Evolutionary conservation across 1,140 invertebrate species (phyloP).

Genomic region (Contarinia nasturtii): DNA sequence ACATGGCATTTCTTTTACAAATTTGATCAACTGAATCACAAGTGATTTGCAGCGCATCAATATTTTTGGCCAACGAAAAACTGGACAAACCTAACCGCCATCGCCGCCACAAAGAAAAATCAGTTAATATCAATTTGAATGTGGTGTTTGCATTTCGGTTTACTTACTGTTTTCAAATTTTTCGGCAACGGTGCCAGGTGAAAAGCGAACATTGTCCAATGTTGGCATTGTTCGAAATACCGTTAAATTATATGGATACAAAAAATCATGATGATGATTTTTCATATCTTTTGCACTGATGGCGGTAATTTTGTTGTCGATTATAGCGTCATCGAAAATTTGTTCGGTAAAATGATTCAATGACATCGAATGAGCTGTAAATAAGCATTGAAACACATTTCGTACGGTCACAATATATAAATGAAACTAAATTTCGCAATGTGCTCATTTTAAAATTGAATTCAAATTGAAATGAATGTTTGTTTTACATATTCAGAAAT

Average conservation of each 20-base stretch:
- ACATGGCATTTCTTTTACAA: slow-evolving; percentile 57
- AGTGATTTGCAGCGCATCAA: slow-evolving; percentile 38
- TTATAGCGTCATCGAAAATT: too few species aligned
- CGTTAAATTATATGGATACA: slow-evolving; percentile 24
- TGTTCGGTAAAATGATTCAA: too few species aligned
- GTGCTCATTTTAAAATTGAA: not conserved
- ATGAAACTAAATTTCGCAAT: not conserved
- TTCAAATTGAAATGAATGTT: not conserved
- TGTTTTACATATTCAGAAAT: not conserved
- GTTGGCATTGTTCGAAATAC: slow-evolving; percentile 19
- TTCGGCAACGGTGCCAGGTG: not conserved
- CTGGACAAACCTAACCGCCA: not conserved
- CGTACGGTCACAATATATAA: too few species aligned
- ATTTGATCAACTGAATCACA: slow-evolving; percentile 54
- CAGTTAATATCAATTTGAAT: not conserved
- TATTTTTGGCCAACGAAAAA: not conserved
- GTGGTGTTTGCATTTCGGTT: not conserved
- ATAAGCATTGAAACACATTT: too few species aligned
- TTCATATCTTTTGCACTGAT: too few species aligned
- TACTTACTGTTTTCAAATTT: not conserved
- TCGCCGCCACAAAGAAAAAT: not conserved
- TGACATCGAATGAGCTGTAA: too few species aligned
- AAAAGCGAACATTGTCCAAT: slow-evolving; percentile 2
- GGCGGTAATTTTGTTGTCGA: too few species aligned
- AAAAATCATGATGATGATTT: slow-evolving; percentile 14